Base-by-base conservation (phyloP, 2,888 invertebrate genomes). In the Andrena bicolor region DNA sequence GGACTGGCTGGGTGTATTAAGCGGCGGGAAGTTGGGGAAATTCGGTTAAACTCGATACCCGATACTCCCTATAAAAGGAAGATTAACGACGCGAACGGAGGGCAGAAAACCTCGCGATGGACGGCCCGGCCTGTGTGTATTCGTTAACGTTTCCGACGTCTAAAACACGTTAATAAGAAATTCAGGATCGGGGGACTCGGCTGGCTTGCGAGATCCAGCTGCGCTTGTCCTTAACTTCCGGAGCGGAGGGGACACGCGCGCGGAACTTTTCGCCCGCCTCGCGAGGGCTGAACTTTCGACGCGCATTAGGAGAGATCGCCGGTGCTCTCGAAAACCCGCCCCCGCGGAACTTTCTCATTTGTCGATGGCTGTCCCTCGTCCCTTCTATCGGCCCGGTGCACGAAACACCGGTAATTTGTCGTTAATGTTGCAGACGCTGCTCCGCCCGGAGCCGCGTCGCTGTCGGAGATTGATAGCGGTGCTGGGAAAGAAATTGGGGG, bases 131-230 rank as follows among this genome's bases (percentile, higher is more conserved):
- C 32, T 28, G 13, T 66, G 28, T 53, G 69, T 73, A 68, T 72
- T 63, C 79, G 83, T 41, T 78, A 74, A 82, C 60, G 78, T 32
- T 51, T 13, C 16, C 49, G 30, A 8, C 30, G 58, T 28, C 32
- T 20, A 49, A 58, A 13, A 88, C 86, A 84, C 86, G 88, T 87
- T 87, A 84, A 87, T 84, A 84, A 87, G 84, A 73, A 80, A 84
- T 84, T 82, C 82, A 60, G 77, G 86, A 77, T 79, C 74, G 32
- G 28, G 7, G 53, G 58, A 35, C 26, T 56, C 26, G 61, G 51
- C 30, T 13, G 35, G 26, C 72, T 20, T 6, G 10, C 26, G 53
- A 30, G 20, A 35, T 56, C 66, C 56, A 20, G n/a, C 60, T n/a
- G n/a, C 68, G 13, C 82, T 80, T 76, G 51, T 20, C 51, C 20